These are phyloP conservation scores for Agrypnus murinus DNA, from an alignment of 2,888 invertebrate species.

Conservation along the genomic window DNA sequence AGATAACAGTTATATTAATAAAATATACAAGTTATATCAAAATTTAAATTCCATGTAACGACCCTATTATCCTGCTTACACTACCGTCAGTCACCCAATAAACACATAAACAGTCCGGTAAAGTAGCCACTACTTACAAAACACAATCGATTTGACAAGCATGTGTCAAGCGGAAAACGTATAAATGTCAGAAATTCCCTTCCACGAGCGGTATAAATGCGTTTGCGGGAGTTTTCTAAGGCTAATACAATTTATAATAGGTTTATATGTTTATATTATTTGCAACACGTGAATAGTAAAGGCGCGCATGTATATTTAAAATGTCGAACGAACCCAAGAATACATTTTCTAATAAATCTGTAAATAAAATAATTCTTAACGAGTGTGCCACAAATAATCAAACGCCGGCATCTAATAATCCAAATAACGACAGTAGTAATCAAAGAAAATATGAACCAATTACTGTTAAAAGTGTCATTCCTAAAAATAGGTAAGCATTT, in stretches of 20 bases:
- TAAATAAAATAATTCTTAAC: not conserved
- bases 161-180: no score
- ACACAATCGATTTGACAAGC: no score
- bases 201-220: not conserved
- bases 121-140: no score
- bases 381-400: not conserved
- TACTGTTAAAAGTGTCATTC: slow-evolving; percentile 60
- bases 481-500: slow-evolving; percentile 60
- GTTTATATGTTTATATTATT: no score
- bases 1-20: no score
- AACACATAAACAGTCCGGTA: no score
- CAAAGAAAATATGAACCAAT: slow-evolving; percentile 37
- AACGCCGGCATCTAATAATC: not conserved
- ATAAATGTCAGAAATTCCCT: slow-evolving; percentile 17
- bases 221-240: no score
- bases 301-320: slow-evolving; percentile 18
- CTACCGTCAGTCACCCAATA: no score
- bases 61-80: no score
- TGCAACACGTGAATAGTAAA: not conserved
- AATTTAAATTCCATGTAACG: no score
- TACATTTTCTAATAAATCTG: not conserved
- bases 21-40: no score
- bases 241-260: no score
- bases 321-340: not conserved
- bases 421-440: not conserved